phyloP scores from a whole-genome alignment of 1,140 invertebrate genomes.

The Orchestia grillus region DNA sequence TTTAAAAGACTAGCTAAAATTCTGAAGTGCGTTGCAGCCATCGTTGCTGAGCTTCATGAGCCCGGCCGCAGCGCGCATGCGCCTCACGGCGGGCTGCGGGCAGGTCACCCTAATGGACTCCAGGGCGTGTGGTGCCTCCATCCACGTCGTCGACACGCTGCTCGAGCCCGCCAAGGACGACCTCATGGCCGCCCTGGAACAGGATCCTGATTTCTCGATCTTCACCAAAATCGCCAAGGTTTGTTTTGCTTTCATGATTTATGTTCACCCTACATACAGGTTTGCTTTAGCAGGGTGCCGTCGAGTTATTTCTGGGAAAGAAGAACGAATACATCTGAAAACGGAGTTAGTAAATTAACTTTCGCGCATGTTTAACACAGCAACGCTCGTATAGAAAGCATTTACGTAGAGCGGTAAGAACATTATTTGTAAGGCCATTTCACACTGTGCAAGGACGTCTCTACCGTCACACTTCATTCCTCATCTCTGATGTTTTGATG shows the following conservation, averaged over 20 bases:
- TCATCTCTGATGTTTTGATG: too few species aligned
- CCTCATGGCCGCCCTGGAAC: slow-evolving; percentile 72
- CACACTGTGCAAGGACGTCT: too few species aligned
- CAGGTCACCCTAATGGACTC: slow-evolving; percentile 76
- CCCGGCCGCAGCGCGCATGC: slow-evolving; percentile 67
- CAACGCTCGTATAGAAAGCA: too few species aligned
- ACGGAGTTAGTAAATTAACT: too few species aligned
- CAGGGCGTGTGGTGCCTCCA: slow-evolving; percentile 76
- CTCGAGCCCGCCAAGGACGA: slow-evolving; percentile 74
- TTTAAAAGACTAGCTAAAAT: too few species aligned
- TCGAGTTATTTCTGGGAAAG: too few species aligned
- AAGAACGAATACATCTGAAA: too few species aligned
- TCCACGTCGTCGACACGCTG: slow-evolving; percentile 76
- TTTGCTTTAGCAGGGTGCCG: too few species aligned
- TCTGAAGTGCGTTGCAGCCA: slow-evolving; percentile 50
- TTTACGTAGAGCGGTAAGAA: too few species aligned
- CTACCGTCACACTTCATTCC: too few species aligned
- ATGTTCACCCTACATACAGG: not conserved
- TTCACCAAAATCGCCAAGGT: slow-evolving; percentile 72
- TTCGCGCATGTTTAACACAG: too few species aligned
- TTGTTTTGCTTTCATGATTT: not conserved
- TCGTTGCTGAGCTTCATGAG: slow-evolving; percentile 71
- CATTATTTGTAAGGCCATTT: too few species aligned
- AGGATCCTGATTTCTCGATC: slow-evolving; percentile 72
- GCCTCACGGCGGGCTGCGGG: slow-evolving; percentile 78